A percentile compares a stretch with the other conserved stretches of the same genome.
Evolutionary conservation across 2,888 invertebrate genomes (phyloP).

Genomic region (Villa cingulata): DNA sequence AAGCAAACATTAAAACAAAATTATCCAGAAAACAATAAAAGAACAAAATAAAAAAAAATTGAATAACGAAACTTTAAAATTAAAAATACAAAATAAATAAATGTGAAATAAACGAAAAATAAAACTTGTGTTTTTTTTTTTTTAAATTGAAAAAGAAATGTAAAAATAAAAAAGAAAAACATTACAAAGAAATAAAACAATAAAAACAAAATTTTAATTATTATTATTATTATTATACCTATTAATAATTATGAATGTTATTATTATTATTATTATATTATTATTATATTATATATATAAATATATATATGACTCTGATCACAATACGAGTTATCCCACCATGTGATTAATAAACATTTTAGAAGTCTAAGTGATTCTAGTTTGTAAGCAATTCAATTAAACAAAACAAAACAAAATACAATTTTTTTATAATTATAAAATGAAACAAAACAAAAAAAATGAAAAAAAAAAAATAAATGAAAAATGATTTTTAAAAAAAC

Average conservation of each 20-base stretch:
- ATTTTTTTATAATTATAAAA: no score
- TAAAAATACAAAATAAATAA: no score
- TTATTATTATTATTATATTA: no score
- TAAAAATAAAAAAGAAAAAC: no score
- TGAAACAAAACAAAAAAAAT: conserved; percentile 1
- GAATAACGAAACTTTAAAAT: no score
- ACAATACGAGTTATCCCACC: conserved; percentile 28
- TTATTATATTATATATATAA: conserved; percentile 5
- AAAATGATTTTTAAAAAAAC: background rate
- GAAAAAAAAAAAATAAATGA: background rate
- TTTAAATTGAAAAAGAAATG: no score
- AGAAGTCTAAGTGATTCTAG: conserved; percentile 7
- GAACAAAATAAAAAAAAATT: no score
- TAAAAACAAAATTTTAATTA: conserved; percentile 12
- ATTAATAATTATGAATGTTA: conserved; percentile 7
- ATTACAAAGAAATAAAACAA: conserved; percentile 10
- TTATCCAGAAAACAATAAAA: no score
- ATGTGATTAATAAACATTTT: conserved; percentile 24
- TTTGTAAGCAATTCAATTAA: conserved; percentile 4
- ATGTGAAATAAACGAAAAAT: no score
- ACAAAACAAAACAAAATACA: background rate
- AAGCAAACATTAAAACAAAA: no score
- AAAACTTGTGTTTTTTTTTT: no score
- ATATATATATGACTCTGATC: conserved; percentile 19
- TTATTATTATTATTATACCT: no score